Percentiles rank a stretch among this genome's conserved stretches.
These are phyloP conservation scores for Neoscelio sp. DNA, from an alignment of 2,888 invertebrate species.

Conservation along the genomic window DNA sequence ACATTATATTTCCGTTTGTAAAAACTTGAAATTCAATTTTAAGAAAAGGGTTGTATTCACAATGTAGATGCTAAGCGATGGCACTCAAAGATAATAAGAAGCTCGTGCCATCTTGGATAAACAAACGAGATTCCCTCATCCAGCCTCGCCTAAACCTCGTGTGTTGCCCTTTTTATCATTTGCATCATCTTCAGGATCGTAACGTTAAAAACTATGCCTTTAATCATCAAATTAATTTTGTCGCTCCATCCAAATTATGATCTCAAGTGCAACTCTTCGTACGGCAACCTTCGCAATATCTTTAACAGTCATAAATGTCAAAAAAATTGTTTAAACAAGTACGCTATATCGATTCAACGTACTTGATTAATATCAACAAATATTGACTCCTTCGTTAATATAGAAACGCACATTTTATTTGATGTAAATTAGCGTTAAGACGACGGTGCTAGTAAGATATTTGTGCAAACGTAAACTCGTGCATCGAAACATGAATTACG, in stretches of 20 bases:
- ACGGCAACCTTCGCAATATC: no score
- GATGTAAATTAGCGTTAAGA: conserved; percentile 50
- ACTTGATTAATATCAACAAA: no score
- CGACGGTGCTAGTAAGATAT: conserved; percentile 32
- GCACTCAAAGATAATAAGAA: conserved; percentile 55
- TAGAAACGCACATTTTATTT: no score
- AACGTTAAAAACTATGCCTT: background rate
- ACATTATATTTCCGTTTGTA: no score
- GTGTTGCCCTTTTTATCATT: conserved; percentile 40
- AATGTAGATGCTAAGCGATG: conserved; percentile 41
- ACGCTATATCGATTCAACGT: no score
- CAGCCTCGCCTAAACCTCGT: conserved; percentile 17
- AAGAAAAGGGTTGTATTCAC: conserved; percentile 40
- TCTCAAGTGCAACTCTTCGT: no score
- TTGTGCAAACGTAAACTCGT: conserved; percentile 39
- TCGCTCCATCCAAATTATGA: no score
- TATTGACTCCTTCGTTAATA: no score
- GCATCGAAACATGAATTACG: conserved; percentile 59
- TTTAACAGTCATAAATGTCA: no score
- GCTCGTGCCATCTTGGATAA: conserved; percentile 49
- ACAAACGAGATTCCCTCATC: conserved; percentile 48
- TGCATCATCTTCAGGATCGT: conserved; percentile 42
- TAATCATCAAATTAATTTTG: no score
- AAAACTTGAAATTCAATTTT: no score
- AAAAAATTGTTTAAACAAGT: no score